phyloP scores from a whole-genome alignment of 2,113 vertebrate species.

The Silurus asotus region DNA sequence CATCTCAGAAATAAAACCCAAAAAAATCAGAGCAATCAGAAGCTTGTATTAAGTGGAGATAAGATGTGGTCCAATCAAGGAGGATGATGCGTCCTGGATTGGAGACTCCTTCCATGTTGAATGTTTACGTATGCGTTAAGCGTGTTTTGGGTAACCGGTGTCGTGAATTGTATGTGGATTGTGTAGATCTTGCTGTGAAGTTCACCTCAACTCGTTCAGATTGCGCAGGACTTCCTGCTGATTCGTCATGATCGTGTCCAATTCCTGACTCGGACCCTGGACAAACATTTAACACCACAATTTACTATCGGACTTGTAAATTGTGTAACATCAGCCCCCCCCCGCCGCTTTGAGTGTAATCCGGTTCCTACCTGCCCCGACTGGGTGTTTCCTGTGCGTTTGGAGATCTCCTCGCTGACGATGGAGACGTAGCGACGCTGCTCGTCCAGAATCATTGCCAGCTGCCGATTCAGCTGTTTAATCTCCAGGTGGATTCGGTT shows the following conservation, averaged over 20 bases:
- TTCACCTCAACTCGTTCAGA: constrained; percentile 87
- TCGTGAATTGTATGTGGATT: not conserved
- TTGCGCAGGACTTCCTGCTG: constrained; percentile 88
- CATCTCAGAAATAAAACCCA: constrained; percentile 20
- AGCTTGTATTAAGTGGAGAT: not conserved
- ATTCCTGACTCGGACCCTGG: constrained; percentile 77
- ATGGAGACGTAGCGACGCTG: constrained; percentile 86
- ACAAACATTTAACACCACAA: not conserved
- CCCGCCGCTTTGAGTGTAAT: no score
- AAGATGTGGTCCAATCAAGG: no score
- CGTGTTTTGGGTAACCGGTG: no score
- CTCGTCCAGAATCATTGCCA: constrained; percentile 95
- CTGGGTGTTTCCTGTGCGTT: constrained; percentile 63
- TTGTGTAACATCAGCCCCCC: no score
- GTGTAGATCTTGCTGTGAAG: not conserved
- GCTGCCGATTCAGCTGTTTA: constrained; percentile 89
- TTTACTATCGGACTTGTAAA: not conserved
- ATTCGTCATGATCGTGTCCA: constrained; percentile 75
- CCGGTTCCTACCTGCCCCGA: constrained; percentile 76
- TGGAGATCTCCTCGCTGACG: constrained; percentile 83
- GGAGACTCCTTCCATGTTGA: not conserved
- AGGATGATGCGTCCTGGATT: not conserved
- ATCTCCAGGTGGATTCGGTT: constrained; percentile 95
- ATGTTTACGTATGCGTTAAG: not conserved
- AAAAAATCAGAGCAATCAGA: not conserved